phyloP scores from a whole-genome alignment of 2,113 vertebrate species.

The Macquaria ambigua region DNA sequence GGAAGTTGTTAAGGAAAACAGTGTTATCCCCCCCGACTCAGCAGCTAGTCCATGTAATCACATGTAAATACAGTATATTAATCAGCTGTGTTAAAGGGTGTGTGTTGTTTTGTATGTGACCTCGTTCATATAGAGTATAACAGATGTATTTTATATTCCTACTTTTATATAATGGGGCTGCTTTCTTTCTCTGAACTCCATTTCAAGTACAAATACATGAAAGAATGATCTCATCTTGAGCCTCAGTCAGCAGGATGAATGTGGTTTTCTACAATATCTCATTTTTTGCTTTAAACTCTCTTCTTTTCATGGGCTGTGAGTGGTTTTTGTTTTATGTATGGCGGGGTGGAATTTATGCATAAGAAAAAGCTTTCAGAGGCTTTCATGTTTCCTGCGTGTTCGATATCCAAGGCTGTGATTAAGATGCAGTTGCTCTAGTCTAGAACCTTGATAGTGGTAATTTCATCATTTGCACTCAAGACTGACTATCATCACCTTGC shows the following conservation, averaged over 20 bases:
- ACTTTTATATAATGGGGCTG: neutral
- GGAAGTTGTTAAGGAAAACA: neutral
- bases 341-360: slow-evolving; percentile 35
- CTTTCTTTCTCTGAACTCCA: slow-evolving; percentile 15
- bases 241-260: slow-evolving; percentile 19
- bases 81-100: slow-evolving; percentile 3
- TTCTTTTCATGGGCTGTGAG: slow-evolving; percentile 20
- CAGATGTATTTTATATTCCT: slow-evolving; percentile 4
- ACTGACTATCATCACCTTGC: slow-evolving; percentile 81
- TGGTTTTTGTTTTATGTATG: slow-evolving; percentile 42
- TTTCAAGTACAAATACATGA: slow-evolving; percentile 41
- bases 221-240: slow-evolving; percentile 34
- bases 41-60: neutral
- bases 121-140: neutral
- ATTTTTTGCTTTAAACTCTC: slow-evolving; percentile 39
- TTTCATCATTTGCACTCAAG: slow-evolving; percentile 76
- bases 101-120: slow-evolving; percentile 12
- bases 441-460: slow-evolving; percentile 63
- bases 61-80: neutral
- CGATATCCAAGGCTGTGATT: slow-evolving; percentile 61
- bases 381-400: slow-evolving; percentile 60
- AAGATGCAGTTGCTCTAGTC: slow-evolving; percentile 67
- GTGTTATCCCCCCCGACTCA: neutral
- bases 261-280: slow-evolving; percentile 26
- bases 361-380: slow-evolving; percentile 54